A percentile compares a stretch with the other conserved stretches of the same genome.
These are phyloP conservation scores for Brachionus plicatilis DNA, from an alignment of 1,140 invertebrate species.

Conservation along the genomic window DNA sequence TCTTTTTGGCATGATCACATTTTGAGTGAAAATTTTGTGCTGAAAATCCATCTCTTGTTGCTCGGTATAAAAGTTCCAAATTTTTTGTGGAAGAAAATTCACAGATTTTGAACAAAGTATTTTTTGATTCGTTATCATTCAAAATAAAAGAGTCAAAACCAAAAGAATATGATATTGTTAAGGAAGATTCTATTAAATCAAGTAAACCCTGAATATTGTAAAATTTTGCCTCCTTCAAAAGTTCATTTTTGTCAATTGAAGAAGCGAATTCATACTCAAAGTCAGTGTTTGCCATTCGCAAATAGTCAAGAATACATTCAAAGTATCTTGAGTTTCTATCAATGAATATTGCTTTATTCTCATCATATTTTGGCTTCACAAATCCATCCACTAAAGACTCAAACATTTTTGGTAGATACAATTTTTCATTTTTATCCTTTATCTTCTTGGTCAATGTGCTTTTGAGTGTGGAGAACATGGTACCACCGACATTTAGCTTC, in stretches of 20 bases:
- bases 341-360: constrained; percentile 6
- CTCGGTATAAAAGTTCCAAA: not conserved
- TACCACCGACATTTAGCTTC: not conserved
- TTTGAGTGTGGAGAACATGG: not conserved
- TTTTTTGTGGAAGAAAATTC: not conserved
- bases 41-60: not conserved
- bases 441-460: not conserved
- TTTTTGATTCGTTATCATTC: not conserved
- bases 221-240: constrained; percentile 17
- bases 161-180: too few species aligned
- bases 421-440: not conserved
- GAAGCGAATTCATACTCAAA: not conserved
- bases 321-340: constrained; percentile 6
- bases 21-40: not conserved
- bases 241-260: not conserved
- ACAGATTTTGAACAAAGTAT: not conserved
- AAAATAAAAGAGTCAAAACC: not conserved
- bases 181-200: not conserved
- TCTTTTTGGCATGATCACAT: not conserved
- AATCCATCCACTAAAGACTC: not conserved
- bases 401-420: not conserved
- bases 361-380: not conserved
- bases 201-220: constrained; percentile 14
- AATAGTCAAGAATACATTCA: constrained; percentile 3
- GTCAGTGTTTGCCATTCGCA: not conserved